Conservation (phyloP, 64 coral and sea anemone species). For the Montipora efflorescens region DNA sequence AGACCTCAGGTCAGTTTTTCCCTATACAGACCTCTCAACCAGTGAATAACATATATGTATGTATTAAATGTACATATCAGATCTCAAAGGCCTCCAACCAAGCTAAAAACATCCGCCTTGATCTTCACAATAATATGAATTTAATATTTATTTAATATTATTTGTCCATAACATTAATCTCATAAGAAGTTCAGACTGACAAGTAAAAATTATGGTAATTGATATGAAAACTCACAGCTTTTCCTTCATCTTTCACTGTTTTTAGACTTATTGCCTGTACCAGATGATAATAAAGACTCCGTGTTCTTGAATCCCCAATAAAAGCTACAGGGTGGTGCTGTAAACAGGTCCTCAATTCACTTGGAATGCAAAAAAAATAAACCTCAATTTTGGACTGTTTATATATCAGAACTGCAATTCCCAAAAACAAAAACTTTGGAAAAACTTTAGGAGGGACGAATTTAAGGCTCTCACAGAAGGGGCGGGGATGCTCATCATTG, state of each 20-base stretch:
- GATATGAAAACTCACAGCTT: neutral
- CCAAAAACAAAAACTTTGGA: no score
- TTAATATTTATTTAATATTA: no score
- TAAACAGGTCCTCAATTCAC: conserved; percentile 87
- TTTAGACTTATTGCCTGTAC: conserved; percentile 59
- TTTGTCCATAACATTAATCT: no score
- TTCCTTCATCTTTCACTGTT: neutral
- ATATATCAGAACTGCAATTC: neutral
- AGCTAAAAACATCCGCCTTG: no score
- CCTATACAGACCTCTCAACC: no score
- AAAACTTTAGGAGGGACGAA: neutral
- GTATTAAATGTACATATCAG: no score
- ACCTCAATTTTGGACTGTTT: neutral
- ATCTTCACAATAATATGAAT: no score
- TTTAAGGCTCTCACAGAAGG: no score
- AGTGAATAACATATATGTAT: no score
- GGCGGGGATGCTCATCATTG: no score
- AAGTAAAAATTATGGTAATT: neutral
- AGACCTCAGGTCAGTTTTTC: no score
- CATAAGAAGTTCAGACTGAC: neutral
- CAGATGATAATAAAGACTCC: conserved; percentile 82
- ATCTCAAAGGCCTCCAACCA: no score
- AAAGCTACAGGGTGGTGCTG: conserved; percentile 88
- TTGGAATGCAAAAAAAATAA: conserved; percentile 16
- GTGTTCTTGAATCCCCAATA: conserved; percentile 87